A percentile compares a stretch with the other conserved stretches of the same genome.
Conservation (phyloP, 92 coral and sea anemone genomes). For the Zoanthus solanderi region DNA sequence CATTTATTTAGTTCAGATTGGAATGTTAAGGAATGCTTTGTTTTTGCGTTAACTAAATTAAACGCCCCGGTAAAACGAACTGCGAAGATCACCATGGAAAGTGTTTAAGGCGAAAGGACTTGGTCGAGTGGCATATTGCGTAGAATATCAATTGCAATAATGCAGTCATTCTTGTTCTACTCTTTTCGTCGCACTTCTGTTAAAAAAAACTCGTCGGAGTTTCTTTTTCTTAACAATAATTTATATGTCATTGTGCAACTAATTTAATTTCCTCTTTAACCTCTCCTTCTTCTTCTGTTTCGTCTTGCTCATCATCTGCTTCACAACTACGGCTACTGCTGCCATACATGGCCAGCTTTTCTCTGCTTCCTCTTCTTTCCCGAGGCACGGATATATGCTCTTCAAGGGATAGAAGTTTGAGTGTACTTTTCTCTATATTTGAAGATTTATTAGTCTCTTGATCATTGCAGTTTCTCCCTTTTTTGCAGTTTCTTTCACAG, state of each 20-base stretch:
- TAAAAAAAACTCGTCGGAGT: neutral
- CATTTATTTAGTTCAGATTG: neutral
- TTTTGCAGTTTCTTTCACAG: slow-evolving; percentile 36
- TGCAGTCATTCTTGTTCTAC: neutral
- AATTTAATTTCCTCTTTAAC: slow-evolving; percentile 35
- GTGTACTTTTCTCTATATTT: slow-evolving; percentile 50
- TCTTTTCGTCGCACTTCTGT: neutral
- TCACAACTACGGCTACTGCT: slow-evolving; percentile 99
- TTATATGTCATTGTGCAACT: slow-evolving; percentile 33
- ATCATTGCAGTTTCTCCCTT: slow-evolving; percentile 13
- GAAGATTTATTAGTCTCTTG: neutral
- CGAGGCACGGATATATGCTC: slow-evolving; percentile 4
- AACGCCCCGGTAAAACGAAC: neutral
- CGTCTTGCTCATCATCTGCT: slow-evolving; percentile 97
- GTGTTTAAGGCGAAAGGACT: slow-evolving; percentile 1
- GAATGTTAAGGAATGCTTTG: neutral
- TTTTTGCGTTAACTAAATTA: neutral
- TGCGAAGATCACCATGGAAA: neutral
- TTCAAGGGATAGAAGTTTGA: slow-evolving; percentile 41
- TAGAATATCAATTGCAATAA: neutral
- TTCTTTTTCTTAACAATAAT: neutral
- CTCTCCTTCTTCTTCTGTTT: slow-evolving; percentile 48
- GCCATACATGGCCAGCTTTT: slow-evolving; percentile 66
- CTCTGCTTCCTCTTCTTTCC: slow-evolving; percentile 51
- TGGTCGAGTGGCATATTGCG: slow-evolving; percentile 1